Conservation (phyloP, 2,888 invertebrate species). For the Hyposoter dolosus region DNA sequence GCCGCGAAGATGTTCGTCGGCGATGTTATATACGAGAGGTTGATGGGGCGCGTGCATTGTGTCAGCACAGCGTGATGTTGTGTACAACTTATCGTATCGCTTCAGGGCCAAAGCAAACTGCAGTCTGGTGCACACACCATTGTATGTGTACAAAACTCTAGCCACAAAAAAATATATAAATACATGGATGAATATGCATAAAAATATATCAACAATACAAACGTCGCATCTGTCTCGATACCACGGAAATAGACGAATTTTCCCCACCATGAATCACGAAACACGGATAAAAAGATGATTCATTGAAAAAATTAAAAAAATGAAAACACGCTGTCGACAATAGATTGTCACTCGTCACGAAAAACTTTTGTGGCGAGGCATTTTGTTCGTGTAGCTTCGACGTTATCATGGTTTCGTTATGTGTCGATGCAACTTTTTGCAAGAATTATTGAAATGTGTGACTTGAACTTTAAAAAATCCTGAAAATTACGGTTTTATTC, state of each 20-base stretch:
- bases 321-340: neutral
- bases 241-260: constrained; percentile 45
- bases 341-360: neutral
- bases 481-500: too few species aligned
- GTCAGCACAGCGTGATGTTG: constrained; percentile 70
- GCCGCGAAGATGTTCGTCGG: constrained; percentile 56
- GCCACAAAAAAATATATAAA: constrained; percentile 22
- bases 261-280: constrained; percentile 42
- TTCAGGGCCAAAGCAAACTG: constrained; percentile 50
- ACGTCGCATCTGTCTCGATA: constrained; percentile 43
- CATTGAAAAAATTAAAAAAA: constrained; percentile 19
- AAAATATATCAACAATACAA: constrained; percentile 5
- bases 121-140: constrained; percentile 16
- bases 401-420: too few species aligned
- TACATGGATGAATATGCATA: neutral
- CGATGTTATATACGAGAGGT: constrained; percentile 43
- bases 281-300: constrained; percentile 24
- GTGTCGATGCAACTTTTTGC: neutral
- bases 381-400: too few species aligned
- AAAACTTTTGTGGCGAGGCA: too few species aligned
- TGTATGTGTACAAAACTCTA: neutral
- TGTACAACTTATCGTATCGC: constrained; percentile 67
- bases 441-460: neutral
- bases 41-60: constrained; percentile 71
- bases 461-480: too few species aligned